phyloP scores from a whole-genome alignment of 2,113 vertebrate genomes.

The Hassar affinis region DNA sequence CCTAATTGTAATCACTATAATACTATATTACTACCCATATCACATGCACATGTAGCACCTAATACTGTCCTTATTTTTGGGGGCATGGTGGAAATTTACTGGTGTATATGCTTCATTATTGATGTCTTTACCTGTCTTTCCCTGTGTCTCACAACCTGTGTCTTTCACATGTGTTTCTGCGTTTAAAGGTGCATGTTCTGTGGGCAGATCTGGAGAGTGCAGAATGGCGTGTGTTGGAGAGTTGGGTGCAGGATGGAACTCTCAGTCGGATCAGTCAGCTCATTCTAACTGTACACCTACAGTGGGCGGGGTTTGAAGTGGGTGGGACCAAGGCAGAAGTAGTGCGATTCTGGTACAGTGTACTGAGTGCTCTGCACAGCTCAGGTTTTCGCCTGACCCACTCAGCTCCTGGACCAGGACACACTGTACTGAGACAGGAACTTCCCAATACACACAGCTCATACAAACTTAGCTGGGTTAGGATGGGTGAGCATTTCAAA shows the following conservation, averaged over 20 bases:
- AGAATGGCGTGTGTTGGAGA: conserved; percentile 75
- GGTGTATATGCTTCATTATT: background rate
- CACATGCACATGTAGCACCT: background rate
- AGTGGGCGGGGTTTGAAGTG: conserved; percentile 77
- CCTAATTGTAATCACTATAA: background rate
- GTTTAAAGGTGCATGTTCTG: conserved; percentile 70
- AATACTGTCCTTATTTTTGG: background rate
- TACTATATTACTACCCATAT: background rate
- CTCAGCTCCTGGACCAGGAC: conserved; percentile 58
- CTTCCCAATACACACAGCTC: conserved; percentile 61
- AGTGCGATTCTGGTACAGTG: conserved; percentile 75
- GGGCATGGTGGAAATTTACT: background rate
- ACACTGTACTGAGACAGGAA: conserved; percentile 61
- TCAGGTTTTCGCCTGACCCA: conserved; percentile 67
- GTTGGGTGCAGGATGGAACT: conserved; percentile 68
- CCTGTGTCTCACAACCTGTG: background rate
- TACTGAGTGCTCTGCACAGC: conserved; percentile 62
- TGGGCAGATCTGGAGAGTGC: conserved; percentile 72
- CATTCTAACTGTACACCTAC: conserved; percentile 70
- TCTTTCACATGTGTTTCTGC: conserved; percentile 24
- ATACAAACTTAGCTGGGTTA: conserved; percentile 76
- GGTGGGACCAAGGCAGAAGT: conserved; percentile 67
- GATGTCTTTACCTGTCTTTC: background rate
- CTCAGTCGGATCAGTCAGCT: conserved; percentile 67
- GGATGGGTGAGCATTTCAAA: conserved; percentile 55